These are phyloP conservation scores for Otolemur crassicaudatus DNA, from an alignment of 2,797 vertebrate species.

Conservation along the genomic window DNA sequence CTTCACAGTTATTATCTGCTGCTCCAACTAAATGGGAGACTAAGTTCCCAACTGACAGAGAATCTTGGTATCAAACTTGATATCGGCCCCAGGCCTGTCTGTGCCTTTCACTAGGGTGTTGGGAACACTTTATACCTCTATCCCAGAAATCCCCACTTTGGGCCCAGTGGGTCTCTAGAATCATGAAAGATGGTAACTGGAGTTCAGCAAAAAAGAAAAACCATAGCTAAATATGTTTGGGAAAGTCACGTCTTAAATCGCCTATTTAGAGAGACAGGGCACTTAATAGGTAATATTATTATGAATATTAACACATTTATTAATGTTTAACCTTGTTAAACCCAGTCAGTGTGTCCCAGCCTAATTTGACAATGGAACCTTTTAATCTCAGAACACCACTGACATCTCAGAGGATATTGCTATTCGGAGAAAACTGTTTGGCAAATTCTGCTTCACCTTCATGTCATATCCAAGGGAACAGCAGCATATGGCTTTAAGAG, in stretches of 20 bases:
- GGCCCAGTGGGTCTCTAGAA: not conserved
- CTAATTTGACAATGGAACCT: not conserved
- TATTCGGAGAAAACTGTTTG: not conserved
- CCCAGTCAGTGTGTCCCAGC: not conserved
- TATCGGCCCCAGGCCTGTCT: not conserved
- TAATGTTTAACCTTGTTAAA: slow-evolving; percentile 28
- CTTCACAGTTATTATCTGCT: slow-evolving; percentile 31
- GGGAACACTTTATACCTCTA: not conserved
- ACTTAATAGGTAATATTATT: not conserved
- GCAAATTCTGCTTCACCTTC: not conserved
- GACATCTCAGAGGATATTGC: not conserved
- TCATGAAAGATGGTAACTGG: not conserved
- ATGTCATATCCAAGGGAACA: not conserved
- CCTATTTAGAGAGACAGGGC: not conserved
- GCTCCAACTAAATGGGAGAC: not conserved
- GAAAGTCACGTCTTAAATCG: not conserved
- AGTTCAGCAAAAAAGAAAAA: not conserved
- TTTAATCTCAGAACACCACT: not conserved
- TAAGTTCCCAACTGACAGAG: not conserved
- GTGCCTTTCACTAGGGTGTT: not conserved
- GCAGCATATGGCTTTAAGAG: not conserved
- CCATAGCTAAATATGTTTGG: not conserved
- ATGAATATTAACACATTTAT: slow-evolving; percentile 18
- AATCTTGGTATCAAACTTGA: slow-evolving; percentile 4
- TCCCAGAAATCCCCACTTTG: not conserved